Evolutionary conservation across 1,140 invertebrate genomes (phyloP).

Genomic region (Proctacanthus coquilletti): DNA sequence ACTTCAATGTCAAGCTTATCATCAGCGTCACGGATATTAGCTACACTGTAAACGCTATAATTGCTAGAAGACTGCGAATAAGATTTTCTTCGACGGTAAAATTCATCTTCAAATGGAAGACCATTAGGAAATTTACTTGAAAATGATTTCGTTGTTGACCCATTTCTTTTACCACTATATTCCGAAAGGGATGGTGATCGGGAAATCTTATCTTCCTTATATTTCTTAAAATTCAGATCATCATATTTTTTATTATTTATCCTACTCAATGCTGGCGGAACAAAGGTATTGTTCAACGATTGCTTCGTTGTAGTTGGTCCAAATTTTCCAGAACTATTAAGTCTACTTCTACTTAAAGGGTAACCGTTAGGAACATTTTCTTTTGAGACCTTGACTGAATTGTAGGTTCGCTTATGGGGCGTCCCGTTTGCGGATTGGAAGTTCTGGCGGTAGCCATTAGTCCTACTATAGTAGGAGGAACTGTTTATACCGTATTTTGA

Average conservation of each 20-base stretch:
- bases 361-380: constrained; percentile 17
- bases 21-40: constrained; percentile 6
- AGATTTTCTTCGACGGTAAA: constrained; percentile 21
- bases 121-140: constrained; percentile 28
- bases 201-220: no score
- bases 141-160: constrained; percentile 15
- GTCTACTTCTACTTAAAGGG: no score
- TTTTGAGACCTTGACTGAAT: constrained; percentile 17
- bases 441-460: background rate
- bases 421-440: no score
- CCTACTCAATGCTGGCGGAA: background rate
- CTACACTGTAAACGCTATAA: constrained; percentile 24
- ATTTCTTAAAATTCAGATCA: background rate
- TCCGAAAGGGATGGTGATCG: background rate
- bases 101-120: constrained; percentile 28
- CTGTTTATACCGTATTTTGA: constrained; percentile 6
- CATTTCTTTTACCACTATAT: no score
- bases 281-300: constrained; percentile 6
- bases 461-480: constrained; percentile 6
- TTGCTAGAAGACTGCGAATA: constrained; percentile 28
- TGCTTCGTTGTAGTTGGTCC: constrained; percentile 1
- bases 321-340: no score
- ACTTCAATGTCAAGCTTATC: constrained; percentile 5
- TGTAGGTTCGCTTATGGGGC: constrained; percentile 24
- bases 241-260: background rate